Conservation (phyloP, 2,797 vertebrate genomes). For the Chromobotia macracanthus region DNA sequence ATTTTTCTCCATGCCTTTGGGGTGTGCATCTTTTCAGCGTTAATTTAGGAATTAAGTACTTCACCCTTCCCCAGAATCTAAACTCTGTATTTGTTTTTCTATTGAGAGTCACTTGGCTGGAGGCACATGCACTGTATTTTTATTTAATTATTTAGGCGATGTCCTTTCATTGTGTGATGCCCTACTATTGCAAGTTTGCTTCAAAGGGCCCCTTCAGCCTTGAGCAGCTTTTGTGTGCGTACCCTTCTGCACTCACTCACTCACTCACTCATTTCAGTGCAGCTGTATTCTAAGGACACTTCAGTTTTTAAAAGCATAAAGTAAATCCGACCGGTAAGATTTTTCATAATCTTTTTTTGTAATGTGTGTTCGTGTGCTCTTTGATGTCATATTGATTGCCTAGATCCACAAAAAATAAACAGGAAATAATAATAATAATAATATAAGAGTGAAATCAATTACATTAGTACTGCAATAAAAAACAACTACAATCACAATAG, state of each 20-base stretch:
- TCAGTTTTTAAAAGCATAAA: slow-evolving; percentile 1
- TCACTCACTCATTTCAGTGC: neutral
- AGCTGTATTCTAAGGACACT: slow-evolving; percentile 21
- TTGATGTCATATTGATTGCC: neutral
- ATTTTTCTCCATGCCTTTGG: neutral
- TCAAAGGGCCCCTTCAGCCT: slow-evolving; percentile 28
- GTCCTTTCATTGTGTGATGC: slow-evolving; percentile 25
- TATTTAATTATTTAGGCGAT: neutral
- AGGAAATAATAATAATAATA: neutral
- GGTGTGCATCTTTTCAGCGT: slow-evolving; percentile 17
- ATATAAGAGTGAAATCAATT: neutral
- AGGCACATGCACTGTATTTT: slow-evolving; percentile 1
- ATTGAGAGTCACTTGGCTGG: slow-evolving; percentile 26
- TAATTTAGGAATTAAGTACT: slow-evolving; percentile 30
- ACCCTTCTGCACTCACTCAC: neutral
- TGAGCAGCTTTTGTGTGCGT: slow-evolving; percentile 13
- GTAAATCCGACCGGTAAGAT: neutral
- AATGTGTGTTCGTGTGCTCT: no score
- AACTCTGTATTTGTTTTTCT: slow-evolving; percentile 27
- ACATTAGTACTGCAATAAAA: neutral
- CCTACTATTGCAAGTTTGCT: slow-evolving; percentile 13
- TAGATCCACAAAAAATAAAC: neutral
- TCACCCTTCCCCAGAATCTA: slow-evolving; percentile 13
- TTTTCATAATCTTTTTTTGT: neutral
- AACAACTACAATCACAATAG: neutral